These are phyloP conservation scores for Odobenus rosmarus DNA, from an alignment of 2,113 vertebrate species.

Conservation along the genomic window DNA sequence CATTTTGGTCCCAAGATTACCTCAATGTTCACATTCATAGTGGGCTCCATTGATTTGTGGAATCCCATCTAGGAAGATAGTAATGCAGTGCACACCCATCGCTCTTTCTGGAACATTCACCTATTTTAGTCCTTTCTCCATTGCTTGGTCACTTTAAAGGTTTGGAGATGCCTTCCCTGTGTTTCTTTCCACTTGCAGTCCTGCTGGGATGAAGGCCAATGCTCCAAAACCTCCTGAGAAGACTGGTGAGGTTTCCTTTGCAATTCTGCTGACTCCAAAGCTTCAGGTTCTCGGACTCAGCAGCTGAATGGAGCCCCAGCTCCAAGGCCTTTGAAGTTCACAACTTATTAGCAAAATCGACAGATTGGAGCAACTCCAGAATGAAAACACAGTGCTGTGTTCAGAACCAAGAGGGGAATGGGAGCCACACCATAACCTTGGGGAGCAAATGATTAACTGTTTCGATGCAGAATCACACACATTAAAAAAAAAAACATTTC, in stretches of 20 bases:
- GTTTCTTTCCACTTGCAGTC: conserved; percentile 52
- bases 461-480: not conserved
- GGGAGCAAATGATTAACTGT: not conserved
- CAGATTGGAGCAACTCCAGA: not conserved
- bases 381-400: not conserved
- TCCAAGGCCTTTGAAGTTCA: conserved; percentile 27
- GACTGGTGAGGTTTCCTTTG: not conserved
- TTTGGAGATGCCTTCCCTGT: not conserved
- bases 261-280: not conserved
- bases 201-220: not conserved
- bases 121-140: not conserved
- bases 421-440: not conserved
- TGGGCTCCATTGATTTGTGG: not conserved
- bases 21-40: not conserved
- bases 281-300: not conserved
- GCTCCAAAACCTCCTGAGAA: not conserved
- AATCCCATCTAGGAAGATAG: not conserved
- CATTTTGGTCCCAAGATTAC: not conserved
- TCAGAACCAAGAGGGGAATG: not conserved
- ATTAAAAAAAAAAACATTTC: not conserved
- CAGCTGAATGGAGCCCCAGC: not conserved
- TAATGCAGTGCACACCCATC: accelerated
- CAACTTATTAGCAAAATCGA: not conserved
- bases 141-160: not conserved
- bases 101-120: not conserved